Evolutionary conservation across 2,888 invertebrate genomes (phyloP), one percentile per base, ranked within the genome.

Genomic region (Eristalis arbustorum): DNA sequence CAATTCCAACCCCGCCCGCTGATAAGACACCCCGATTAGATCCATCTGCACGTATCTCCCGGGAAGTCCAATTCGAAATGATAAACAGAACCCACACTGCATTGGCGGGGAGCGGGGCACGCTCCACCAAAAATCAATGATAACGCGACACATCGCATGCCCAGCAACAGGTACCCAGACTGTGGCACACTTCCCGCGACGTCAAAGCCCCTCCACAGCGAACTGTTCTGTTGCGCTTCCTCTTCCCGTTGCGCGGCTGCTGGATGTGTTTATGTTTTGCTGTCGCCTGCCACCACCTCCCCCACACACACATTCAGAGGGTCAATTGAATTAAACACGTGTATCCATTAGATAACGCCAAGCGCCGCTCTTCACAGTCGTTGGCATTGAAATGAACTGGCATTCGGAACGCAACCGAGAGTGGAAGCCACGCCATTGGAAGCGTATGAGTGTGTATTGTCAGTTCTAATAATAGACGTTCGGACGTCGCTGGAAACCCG

Each of bases 321-420:
- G 10, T 62, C 18, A 25, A 34, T 22, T 23, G 56, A 57, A 68
- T 25, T 68, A 37, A 67, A 61, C 61, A 68, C 67, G 61, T 76
- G 68, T 66, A 57, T 59, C 66, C 40, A 40, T 71, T 59, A 74
- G 64, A 57, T 57, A 64, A 64, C 56, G 37, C 49, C 22, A 37
- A 40, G 6, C 31, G 8, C 31, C 31, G 31, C 10, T 31, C 31
- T 31, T 1, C 31, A 10, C 10, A 23, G 14, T 72, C 37, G 62
- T 61, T 73, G 67, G 61, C 73, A 79, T 73, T 73, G 67, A 79
- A 79, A 79, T 67, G 18, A n/a, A 34, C 62, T 61, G 79, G 56
- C 62, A 37, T 67, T 18, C 34, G 79, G 57, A 80, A 74, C 80
- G 22, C 40, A 22, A 10, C 40, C 14, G 10, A n/a, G n/a, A n/a